These are phyloP conservation scores for Tiphia femorata DNA, from an alignment of 2,888 invertebrate species.

Conservation along the genomic window DNA sequence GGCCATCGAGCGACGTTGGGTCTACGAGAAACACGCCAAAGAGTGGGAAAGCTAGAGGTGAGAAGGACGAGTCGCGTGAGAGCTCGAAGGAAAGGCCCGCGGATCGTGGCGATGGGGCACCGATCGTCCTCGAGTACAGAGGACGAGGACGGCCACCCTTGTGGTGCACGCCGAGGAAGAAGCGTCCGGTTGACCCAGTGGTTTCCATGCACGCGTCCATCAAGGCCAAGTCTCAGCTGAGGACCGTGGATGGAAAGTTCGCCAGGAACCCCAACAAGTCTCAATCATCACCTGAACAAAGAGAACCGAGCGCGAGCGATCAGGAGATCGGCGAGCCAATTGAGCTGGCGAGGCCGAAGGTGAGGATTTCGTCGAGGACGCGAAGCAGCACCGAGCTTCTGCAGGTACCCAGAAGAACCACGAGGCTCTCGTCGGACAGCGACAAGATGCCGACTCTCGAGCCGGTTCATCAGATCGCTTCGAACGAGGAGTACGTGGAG, in stretches of 20 bases:
- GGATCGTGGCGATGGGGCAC: too few relatives aligned
- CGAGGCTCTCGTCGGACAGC: slow-evolving; percentile 60
- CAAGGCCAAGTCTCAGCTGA: slow-evolving; percentile 56
- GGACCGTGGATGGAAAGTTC: slow-evolving; percentile 63
- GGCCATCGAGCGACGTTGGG: slow-evolving; percentile 21
- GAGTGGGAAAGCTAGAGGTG: background rate
- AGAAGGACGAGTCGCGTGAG: background rate
- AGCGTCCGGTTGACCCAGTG: slow-evolving; percentile 44
- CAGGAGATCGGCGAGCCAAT: background rate
- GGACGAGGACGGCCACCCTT: background rate
- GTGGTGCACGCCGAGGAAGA: slow-evolving; percentile 23
- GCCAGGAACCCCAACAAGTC: slow-evolving; percentile 46
- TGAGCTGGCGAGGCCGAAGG: slow-evolving; percentile 41
- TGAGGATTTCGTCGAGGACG: slow-evolving; percentile 16
- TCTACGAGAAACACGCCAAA: too few relatives aligned
- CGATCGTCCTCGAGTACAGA: too few relatives aligned
- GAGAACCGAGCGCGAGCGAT: background rate
- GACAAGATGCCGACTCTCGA: slow-evolving; percentile 74
- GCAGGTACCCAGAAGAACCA: slow-evolving; percentile 35
- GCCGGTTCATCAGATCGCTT: slow-evolving; percentile 30
- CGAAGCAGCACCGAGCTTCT: slow-evolving; percentile 21
- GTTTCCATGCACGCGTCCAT: slow-evolving; percentile 55
- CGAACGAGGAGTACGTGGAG: slow-evolving; percentile 31
- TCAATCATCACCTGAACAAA: background rate
- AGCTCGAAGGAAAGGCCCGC: background rate